phyloP scores from a whole-genome alignment of 2,113 vertebrate genomes.

The Strix uralensis region DNA sequence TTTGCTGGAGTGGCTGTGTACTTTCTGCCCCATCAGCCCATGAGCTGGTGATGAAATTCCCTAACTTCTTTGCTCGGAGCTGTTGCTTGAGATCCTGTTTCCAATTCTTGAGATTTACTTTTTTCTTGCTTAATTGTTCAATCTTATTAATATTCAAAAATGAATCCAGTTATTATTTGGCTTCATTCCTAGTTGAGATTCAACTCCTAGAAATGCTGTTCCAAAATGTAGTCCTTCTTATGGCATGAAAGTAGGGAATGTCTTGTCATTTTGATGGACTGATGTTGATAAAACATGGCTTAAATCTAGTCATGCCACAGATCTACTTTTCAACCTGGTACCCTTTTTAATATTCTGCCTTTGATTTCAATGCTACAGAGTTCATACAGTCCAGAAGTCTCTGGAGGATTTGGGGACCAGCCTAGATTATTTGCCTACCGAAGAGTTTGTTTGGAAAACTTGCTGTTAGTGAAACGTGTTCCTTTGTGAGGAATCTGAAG shows the following conservation, averaged over 20 bases:
- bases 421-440: background rate
- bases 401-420: background rate
- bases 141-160: background rate
- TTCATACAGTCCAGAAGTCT: background rate
- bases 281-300: slow-evolving; percentile 1
- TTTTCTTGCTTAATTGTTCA: slow-evolving; percentile 4
- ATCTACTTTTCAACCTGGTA: background rate
- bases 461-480: background rate
- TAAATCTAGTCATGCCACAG: background rate
- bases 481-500: background rate
- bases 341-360: slow-evolving; percentile 31
- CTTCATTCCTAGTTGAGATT: slow-evolving; percentile 20
- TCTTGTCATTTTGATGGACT: background rate
- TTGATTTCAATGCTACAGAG: background rate
- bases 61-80: background rate
- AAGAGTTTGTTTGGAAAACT: background rate
- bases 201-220: background rate
- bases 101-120: background rate
- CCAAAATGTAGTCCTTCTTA: background rate
- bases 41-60: background rate
- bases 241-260: background rate
- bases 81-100: background rate
- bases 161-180: slow-evolving; percentile 2
- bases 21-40: background rate
- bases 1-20: background rate